phyloP scores from a whole-genome alignment of 1,140 invertebrate species.

The Aphis craccivora region DNA sequence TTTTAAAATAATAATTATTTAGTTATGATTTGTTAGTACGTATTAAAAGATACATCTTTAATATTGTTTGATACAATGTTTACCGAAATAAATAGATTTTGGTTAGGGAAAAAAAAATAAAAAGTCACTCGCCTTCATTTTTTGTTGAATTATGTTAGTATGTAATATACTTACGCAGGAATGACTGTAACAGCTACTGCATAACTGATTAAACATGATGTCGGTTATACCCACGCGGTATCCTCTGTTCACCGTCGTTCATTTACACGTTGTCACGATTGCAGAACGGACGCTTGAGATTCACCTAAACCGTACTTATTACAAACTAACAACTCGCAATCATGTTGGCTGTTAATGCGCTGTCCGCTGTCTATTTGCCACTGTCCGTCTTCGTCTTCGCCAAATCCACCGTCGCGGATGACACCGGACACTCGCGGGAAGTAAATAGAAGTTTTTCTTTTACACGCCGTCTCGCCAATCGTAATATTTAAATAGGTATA shows the following conservation, averaged over 20 bases:
- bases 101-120: background rate
- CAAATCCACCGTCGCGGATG: background rate
- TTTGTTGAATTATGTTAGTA: background rate
- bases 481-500: background rate
- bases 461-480: background rate
- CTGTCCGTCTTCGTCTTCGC: background rate
- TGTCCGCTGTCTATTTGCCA: background rate
- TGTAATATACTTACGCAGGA: background rate
- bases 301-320: background rate
- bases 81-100: background rate
- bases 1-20: background rate
- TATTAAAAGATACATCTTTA: too few relatives aligned
- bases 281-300: background rate
- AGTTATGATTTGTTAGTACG: background rate
- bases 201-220: background rate
- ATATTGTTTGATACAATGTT: too few relatives aligned
- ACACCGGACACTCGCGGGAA: background rate
- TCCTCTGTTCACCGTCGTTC: background rate
- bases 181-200: background rate
- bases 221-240: background rate
- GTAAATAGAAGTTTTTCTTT: background rate
- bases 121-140: background rate
- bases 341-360: background rate
- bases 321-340: background rate
- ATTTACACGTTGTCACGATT: background rate